Percentiles rank a stretch among this genome's conserved stretches.
These are phyloP conservation scores for Eucriotettix oculatus DNA, from an alignment of 2,888 invertebrate genomes.

Conservation along the genomic window DNA sequence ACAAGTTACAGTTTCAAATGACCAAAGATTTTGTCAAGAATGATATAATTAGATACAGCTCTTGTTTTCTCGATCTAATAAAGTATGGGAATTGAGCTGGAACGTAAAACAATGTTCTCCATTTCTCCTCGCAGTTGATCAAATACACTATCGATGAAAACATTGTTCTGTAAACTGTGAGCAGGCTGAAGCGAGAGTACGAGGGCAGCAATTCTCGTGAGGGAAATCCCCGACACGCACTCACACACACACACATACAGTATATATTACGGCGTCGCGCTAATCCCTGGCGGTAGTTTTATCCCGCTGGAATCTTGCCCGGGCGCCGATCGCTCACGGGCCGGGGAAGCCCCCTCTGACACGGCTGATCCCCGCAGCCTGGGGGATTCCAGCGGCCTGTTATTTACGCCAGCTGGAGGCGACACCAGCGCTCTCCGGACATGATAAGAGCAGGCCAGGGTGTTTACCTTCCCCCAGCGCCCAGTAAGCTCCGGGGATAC, in stretches of 20 bases:
- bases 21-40: no score
- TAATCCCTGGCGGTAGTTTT: not conserved
- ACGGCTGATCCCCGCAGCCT: conserved; percentile 2
- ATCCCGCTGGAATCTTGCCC: not conserved
- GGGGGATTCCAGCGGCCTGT: not conserved
- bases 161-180: no score
- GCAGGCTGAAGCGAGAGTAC: no score
- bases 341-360: conserved; percentile 3
- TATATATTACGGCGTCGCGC: not conserved
- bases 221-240: not conserved
- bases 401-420: not conserved
- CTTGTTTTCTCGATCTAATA: no score
- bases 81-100: no score
- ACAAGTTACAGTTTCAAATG: no score
- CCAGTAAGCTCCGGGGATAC: not conserved
- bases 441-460: not conserved
- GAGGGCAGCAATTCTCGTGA: not conserved
- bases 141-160: no score
- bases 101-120: no score
- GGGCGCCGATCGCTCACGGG: conserved; percentile 5
- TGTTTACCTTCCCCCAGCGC: not conserved
- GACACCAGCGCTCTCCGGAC: not conserved
- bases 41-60: no score
- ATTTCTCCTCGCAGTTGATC: no score
- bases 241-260: not conserved